phyloP scores from a whole-genome alignment of 1,140 invertebrate genomes.

The Cyclargus thomasi region DNA sequence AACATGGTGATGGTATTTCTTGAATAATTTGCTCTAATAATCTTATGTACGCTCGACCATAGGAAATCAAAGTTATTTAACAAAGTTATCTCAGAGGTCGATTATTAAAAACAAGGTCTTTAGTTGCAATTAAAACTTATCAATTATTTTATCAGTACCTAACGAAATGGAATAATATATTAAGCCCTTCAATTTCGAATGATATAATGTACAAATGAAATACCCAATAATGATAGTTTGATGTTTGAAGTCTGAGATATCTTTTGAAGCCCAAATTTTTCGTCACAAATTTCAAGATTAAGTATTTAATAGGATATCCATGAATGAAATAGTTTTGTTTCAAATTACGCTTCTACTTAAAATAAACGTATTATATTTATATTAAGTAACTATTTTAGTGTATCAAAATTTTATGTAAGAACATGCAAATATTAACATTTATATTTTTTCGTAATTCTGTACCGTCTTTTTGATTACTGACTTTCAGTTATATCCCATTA shows the following conservation, averaged over 20 bases:
- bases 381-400: slow-evolving; percentile 65
- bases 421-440: slow-evolving; percentile 62
- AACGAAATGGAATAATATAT: not conserved
- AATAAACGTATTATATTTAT: slow-evolving; percentile 71
- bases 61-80: slow-evolving; percentile 33
- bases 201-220: too few relatives aligned
- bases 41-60: slow-evolving; percentile 11
- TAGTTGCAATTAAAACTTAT: not conserved
- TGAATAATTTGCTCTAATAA: slow-evolving; percentile 2
- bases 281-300: slow-evolving; percentile 35
- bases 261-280: slow-evolving; percentile 34
- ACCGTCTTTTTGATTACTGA: slow-evolving; percentile 45
- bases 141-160: not conserved
- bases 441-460: slow-evolving; percentile 46
- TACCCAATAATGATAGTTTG: not conserved
- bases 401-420: slow-evolving; percentile 60
- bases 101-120: not conserved
- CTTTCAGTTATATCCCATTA: slow-evolving; percentile 49
- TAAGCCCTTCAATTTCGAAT: too few relatives aligned
- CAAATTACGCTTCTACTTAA: slow-evolving; percentile 67
- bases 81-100: not conserved
- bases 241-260: slow-evolving; percentile 17
- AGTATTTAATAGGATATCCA: slow-evolving; percentile 35
- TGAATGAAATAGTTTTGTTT: slow-evolving; percentile 44
- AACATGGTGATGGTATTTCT: slow-evolving; percentile 18